Evolutionary conservation across 2,113 vertebrate species (phyloP).

Genomic region (Cyanoramphus novaezelandiae): DNA sequence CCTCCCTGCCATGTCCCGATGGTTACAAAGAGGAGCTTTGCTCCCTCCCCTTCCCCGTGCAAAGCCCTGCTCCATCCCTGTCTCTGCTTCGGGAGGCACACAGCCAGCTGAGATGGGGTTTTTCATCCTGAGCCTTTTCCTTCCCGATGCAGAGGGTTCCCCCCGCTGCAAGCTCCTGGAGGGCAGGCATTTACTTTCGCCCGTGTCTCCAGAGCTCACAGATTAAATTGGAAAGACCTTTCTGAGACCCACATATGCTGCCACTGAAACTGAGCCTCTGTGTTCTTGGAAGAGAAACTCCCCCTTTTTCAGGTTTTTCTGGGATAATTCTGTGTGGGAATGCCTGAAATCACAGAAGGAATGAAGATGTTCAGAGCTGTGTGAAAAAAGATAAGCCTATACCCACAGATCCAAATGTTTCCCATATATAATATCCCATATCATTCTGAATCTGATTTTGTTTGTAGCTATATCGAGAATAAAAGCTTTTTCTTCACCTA

Average conservation of each 20-base stretch:
- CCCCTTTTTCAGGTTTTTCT: background rate
- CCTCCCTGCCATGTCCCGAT: background rate
- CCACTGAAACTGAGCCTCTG: background rate
- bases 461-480: background rate
- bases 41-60: background rate
- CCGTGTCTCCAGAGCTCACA: background rate
- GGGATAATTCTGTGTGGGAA: background rate
- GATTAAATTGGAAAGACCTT: slow-evolving; percentile 37
- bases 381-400: background rate
- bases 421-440: background rate
- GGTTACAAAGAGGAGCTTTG: background rate
- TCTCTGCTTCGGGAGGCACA: background rate
- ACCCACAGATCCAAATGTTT: background rate
- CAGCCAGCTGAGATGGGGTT: background rate
- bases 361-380: background rate
- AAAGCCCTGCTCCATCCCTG: background rate
- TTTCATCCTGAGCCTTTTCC: background rate
- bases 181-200: background rate
- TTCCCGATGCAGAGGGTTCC: background rate
- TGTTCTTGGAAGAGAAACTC: background rate
- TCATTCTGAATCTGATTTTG: background rate
- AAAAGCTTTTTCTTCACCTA: slow-evolving; percentile 46
- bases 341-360: background rate
- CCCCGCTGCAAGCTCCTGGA: background rate
- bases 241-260: background rate